Evolutionary conservation across 2,797 vertebrate genomes (phyloP), one percentile per base, ranked within the genome.

Genomic region (Smutsia gigantea): DNA sequence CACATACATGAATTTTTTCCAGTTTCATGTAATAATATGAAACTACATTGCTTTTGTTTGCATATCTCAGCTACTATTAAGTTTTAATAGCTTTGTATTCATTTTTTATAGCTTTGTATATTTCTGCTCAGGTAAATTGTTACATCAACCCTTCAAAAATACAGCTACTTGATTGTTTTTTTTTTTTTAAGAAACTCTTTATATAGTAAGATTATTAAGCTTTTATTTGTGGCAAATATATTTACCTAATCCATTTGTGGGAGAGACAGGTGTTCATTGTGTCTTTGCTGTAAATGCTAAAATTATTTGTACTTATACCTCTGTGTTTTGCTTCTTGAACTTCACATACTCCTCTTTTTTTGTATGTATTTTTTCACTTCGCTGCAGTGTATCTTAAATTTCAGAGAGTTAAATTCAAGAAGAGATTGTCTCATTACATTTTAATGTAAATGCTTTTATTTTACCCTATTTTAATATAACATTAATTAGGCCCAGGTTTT

Each of bases 81-180:
- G 0, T 88, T 78, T 88, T 88, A 63, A 49, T 51, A 68, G 57
- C 39, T 39, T 39, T 39, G 15, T 68, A 29, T 57, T 57, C 27
- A 46, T 39, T 78, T 83, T 57, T 66, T 51, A 51, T 7, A 83
- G 31, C 0, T 27, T 23, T 42, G 3, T 81, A 3, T 78, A 49
- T 63, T 63, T 49, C n/a, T 82, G 53, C 29, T 31, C 63, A 94
- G 91, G 12, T 63, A 83, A 71, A 51, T 31, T 84, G 14, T 4
- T 89, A 57, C 15, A 77, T 83, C 71, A 82, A 74, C 29, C 37
- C 12, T 68, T 86, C 51, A 69, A 93, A 93, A 84, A 87, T 90
- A 21, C 8, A 63, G 14, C 11, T 31, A 46, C 31, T 63, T 5
- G 5, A 17, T 37, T 49, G 51, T 5, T 27, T 59, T 86, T 31